Evolutionary conservation across 64 coral and sea anemone species (phyloP), one percentile per base, ranked within the genome.

Genomic region (Dendrophyllia cribrosa): DNA sequence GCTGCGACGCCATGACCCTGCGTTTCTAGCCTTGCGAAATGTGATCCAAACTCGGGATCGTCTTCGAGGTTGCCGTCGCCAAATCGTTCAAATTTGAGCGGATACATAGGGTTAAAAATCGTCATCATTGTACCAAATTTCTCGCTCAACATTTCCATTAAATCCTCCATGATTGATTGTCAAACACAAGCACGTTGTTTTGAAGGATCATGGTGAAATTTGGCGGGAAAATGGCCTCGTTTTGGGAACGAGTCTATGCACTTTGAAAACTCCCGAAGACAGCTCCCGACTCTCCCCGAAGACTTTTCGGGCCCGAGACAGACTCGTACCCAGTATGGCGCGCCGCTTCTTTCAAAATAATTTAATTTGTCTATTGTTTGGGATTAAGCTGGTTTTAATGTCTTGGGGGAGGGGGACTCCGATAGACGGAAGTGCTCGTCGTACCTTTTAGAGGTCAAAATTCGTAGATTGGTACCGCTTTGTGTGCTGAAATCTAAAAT

Each of bases 51-150:
- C 22, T 94, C 92, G 52, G 82, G 71, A 50, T 93, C 91, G 73
- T 97, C 72, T 6, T 79, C 55, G 9, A 83, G 50, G 34, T 88
- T 87, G 0, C 52, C 87, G 12, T 82, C 52, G 58, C 95, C 95
- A 88, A 94, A 97, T 6, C 95, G 74, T 78, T 97, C 95, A 59
- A 97, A 97, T 4, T 97, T 77, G 1, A 97, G 79, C 53, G 92
- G 95, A 47, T 97, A 97, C 59, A 88, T 75, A 4, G 95, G 95
- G 78, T 97, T 97, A 5, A 47, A 72, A 52, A 91, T 94, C 14
- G 92, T 75, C 82, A 97, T 91, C 9, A 91, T 77, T 25, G 60
- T 59, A 20, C 88, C 87, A 90, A 97, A 83, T 6, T 87, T 50
- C 63, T 97, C 72, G 47, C 73, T 70, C 43, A 97, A 52, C 59